Base-by-base conservation (phyloP, 1,140 invertebrate species). In the Saccostrea glomerata region DNA sequence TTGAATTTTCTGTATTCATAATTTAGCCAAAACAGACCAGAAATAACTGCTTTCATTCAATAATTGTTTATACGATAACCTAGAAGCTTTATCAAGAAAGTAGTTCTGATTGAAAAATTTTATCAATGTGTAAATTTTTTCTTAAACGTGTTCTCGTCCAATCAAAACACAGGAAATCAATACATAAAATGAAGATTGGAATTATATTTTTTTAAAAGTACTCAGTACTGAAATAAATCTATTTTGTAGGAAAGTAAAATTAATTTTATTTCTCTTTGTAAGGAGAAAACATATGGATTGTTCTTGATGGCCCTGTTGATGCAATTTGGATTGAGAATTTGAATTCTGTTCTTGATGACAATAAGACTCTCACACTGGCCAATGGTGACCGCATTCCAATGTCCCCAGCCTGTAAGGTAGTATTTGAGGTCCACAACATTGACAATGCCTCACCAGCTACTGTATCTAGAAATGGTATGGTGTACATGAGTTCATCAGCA, bases 241-340 rank as follows among this genome's bases (percentile, higher is more conserved):
- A 36, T 36, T 47, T 84, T 84, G 12, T 13, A 84, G 63, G 20
- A 70, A 23, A 23, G 17, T 17, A 6, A 47, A 20, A 84, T 54
- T 4, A 5, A 25, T 85, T 55, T n/a, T 85, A 17, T 55, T 84
- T 47, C 13, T 83, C 2, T 84, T 54, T 47, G 7, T 12, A 70
- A 94, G 94, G 94, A 84, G 94, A 95, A 60, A 92, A 94, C 86
- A 90, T 98, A 73, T 95, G 95, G 95, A 91, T 95, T 40, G 92
- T 95, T 7, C 88, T 95, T 23, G 95, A 95, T 90, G 95, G 95
- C 23, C 95, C 95, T 58, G 95, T 95, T 25, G 95, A 95, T 92
- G 95, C 95, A 82, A 94, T 95, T 25, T 95, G 95, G 95, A 95
- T 95, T 91, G 95, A 95, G 88, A 95, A 95, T 86, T 90, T 95